Conservation (phyloP, 2,113 vertebrate genomes). For the Lampris incognitus region DNA sequence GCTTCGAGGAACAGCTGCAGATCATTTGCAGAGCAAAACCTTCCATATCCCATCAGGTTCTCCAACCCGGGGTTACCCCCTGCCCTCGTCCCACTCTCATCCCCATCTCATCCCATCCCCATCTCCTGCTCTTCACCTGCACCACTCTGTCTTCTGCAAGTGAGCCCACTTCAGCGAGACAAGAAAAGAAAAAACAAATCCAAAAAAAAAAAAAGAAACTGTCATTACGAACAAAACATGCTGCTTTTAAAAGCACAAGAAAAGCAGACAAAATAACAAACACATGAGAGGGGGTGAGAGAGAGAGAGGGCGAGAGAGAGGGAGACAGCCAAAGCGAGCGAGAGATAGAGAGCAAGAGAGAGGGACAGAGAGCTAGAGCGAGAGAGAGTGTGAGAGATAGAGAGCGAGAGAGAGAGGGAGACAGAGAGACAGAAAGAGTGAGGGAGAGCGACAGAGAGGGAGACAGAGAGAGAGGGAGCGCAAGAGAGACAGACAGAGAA, state of each 20-base stretch:
- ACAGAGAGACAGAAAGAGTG: too few species aligned
- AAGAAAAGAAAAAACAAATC: too few species aligned
- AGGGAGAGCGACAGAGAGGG: too few species aligned
- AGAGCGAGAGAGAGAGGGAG: too few species aligned
- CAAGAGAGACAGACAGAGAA: too few species aligned
- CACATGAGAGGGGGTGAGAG: slow-evolving; percentile 27
- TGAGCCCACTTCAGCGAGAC: slow-evolving; percentile 19
- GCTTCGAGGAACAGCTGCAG: slow-evolving; percentile 39
- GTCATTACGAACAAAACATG: slow-evolving; percentile 25
- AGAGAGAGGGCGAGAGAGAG: neutral
- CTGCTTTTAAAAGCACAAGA: slow-evolving; percentile 45
- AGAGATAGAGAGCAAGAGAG: too few species aligned
- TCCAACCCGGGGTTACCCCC: too few species aligned
- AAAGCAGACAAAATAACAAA: slow-evolving; percentile 44
- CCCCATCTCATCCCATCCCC: neutral
- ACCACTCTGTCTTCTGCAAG: slow-evolving; percentile 2
- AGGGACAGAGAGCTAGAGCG: too few species aligned
- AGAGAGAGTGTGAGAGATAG: too few species aligned
- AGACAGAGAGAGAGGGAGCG: too few species aligned
- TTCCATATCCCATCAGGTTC: neutral
- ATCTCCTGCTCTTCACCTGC: slow-evolving; percentile 16
- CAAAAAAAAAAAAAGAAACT: too few species aligned
- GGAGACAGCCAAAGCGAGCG: too few species aligned
- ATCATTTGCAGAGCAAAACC: slow-evolving; percentile 16
- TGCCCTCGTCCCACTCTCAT: neutral